Evolutionary conservation across 2,888 invertebrate genomes (phyloP), one percentile per base, ranked within the genome.

Genomic region (Camponotus fellah): DNA sequence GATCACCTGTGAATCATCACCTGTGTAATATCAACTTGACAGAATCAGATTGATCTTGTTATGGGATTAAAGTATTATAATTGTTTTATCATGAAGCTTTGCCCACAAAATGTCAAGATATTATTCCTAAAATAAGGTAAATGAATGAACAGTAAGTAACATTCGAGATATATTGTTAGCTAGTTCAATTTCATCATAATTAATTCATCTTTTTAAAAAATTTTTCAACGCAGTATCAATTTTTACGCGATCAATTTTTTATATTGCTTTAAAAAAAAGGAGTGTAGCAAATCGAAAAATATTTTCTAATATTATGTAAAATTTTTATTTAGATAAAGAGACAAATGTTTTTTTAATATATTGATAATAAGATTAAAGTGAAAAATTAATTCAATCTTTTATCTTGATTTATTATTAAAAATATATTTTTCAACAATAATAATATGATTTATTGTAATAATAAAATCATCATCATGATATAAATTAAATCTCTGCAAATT

Each of bases 1-100:
- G 37, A 69, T 40, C 37, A 37, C 0, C n/a, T 53, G 40, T 77
- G 53, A 77, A 77, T 77, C 40, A 69, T 37, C 37, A 37, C 37
- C 0, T 37, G 26, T 26, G 26, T n/a, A 77, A 77, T 56, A 69
- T 76, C 49, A 49, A 76, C 34, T 68, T 3, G 14, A 34, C 2
- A 21, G 34, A 76, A 34, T 66, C 75, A 21, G 34, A 49, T 21
- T 49, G 2, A 76, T 66, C 66, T 37, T 21, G 14, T 34, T 49
- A 34, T 21, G 2, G 32, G 32, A 32, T 26, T 26, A 3, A n/a
- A n/a, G n/a, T n/a, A n/a, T 32, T 17, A 34, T 37, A 3, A 40
- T 43, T 62, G 58, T 21, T 32, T 62, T 40, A 12, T n/a, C 32
- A 5, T 21, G 21, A 40, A 17, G 0, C 32, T 62, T 40, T 64